Evolutionary conservation across 1,140 invertebrate species (phyloP), one percentile per base, ranked within the genome.

Genomic region (Seison nebaliae): DNA sequence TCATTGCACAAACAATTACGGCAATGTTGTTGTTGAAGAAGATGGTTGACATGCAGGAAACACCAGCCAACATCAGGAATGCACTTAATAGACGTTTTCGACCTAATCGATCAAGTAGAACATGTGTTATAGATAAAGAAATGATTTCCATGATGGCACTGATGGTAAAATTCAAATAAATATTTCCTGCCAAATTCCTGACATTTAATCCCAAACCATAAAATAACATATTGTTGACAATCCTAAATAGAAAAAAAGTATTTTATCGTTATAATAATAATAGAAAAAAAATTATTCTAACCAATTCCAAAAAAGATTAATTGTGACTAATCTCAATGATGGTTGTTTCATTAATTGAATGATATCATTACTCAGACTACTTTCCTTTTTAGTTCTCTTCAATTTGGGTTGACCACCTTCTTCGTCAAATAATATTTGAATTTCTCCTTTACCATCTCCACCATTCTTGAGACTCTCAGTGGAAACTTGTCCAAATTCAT

Each of bases 1-100:
- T 28, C 28, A 51, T 22, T 4, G 46, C 43, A 16, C 48, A 38
- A 4, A 32, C 21, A 2, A 51, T 43, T 14, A 31, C 14, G 9
- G 43, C 9, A 16, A 35, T 28, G 14, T 6, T 32, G 23, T 42
- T 35, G 12, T 22, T 35, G 38, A 22, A 16, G 24, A 40, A 30
- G n/a, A 31, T 30, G 20, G 30, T 35, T 12, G 22, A 21, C 8
- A 34, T 8, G 11, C 35, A 36, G 12, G 35, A 28, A n/a, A 38
- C 12, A 22, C 36, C 36, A n/a, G 28, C 28, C 5, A 30, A 12
- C 5, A 38, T 20, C 7, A 30, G 23, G 24, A 38, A 38, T 17
- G 31, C 30, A 4, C 28, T 15, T n/a, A 31, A 38, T 5, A 29
- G 36, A 7, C 20, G 20, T 17, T 38, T 38, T 17, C 36, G 28